These are phyloP conservation scores for Bombus fervidus DNA, from an alignment of 1,140 invertebrate genomes.

Conservation along the genomic window DNA sequence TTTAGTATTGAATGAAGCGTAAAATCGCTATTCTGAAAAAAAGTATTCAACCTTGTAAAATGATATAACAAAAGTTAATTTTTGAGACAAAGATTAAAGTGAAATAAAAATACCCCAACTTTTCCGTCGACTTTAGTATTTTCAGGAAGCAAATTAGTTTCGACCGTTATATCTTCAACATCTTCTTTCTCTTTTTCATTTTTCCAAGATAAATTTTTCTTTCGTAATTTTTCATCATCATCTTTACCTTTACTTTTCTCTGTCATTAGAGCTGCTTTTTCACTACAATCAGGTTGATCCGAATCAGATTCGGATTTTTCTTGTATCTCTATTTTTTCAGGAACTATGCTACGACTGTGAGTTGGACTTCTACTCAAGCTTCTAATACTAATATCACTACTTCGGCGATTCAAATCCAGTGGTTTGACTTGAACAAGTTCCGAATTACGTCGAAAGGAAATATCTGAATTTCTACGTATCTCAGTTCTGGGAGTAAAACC, in stretches of 20 bases:
- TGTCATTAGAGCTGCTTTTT: constrained; percentile 76
- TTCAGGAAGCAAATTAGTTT: constrained; percentile 78
- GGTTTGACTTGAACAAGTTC: constrained; percentile 73
- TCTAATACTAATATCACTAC: constrained; percentile 76
- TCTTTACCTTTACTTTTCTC: constrained; percentile 69
- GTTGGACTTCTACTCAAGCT: constrained; percentile 76
- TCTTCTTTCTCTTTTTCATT: constrained; percentile 75
- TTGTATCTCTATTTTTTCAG: constrained; percentile 69
- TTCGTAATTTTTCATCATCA: constrained; percentile 71
- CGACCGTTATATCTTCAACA: constrained; percentile 76
- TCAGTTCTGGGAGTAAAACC: constrained; percentile 66
- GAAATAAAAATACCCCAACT: constrained; percentile 58
- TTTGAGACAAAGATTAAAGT: neutral
- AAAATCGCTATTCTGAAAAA: constrained; percentile 72
- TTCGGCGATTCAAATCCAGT: constrained; percentile 73
- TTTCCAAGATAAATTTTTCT: constrained; percentile 79
- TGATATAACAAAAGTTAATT: neutral
- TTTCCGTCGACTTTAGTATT: constrained; percentile 59
- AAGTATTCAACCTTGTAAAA: neutral
- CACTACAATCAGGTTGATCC: constrained; percentile 77
- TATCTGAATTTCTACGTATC: constrained; percentile 75
- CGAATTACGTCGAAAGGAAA: constrained; percentile 72
- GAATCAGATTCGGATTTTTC: constrained; percentile 79
- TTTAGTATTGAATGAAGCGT: constrained; percentile 85
- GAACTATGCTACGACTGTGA: constrained; percentile 64